Evolutionary conservation across 2,797 vertebrate genomes (phyloP).

Genomic region (Muscicapa comitata): DNA sequence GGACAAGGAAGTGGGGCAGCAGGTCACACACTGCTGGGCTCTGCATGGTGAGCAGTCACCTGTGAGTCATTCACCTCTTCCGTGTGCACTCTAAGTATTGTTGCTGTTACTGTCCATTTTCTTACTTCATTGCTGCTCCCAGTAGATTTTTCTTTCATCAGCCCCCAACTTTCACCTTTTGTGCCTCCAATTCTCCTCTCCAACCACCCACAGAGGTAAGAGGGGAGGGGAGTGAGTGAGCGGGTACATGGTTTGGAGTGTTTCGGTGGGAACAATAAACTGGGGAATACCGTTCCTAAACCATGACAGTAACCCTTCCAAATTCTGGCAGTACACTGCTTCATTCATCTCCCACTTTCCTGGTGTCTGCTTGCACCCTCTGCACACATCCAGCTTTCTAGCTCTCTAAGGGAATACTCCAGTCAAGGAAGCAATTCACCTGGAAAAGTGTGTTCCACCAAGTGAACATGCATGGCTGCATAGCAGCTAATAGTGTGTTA

Average conservation of each 20-base stretch:
- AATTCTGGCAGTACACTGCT: background rate
- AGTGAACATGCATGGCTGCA: conserved; percentile 43
- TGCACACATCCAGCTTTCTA: background rate
- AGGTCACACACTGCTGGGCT: background rate
- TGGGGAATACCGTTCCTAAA: background rate
- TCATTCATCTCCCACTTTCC: background rate
- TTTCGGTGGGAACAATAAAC: background rate
- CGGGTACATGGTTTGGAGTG: fast-evolving
- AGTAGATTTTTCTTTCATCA: background rate
- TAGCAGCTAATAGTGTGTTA: conserved; percentile 53
- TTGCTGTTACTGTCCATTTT: background rate
- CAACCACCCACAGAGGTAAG: background rate
- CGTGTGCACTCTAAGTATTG: fast-evolving
- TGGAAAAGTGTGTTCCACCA: background rate
- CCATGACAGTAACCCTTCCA: conserved; percentile 30
- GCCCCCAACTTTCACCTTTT: background rate
- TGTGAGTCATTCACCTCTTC: background rate
- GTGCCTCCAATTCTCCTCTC: background rate
- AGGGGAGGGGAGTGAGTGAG: background rate
- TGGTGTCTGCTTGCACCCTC: background rate
- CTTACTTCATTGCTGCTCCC: background rate
- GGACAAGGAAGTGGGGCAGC: background rate
- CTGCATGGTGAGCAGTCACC: background rate
- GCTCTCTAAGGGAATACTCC: background rate
- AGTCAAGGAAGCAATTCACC: conserved; percentile 13